Conservation (phyloP, 2,888 invertebrate genomes). For the Nephrotoma flavescens region DNA sequence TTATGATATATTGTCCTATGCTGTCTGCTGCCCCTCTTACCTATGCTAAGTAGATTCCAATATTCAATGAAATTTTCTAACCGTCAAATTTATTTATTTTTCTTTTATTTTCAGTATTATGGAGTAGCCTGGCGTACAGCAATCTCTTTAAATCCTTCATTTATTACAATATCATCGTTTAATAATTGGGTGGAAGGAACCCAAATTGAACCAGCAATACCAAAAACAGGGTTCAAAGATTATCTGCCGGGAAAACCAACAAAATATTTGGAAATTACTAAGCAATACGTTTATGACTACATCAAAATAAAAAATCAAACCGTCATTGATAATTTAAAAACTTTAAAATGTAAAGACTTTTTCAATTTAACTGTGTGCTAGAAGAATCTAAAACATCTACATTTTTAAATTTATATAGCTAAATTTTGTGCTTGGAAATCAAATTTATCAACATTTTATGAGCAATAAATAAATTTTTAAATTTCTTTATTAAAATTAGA, state of each 20-base stretch:
- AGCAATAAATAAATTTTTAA: not conserved
- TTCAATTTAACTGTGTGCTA: conserved; percentile 32
- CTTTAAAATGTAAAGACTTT: conserved; percentile 27
- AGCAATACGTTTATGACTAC: conserved; percentile 42
- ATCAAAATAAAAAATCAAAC: conserved; percentile 27
- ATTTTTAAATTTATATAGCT: not conserved
- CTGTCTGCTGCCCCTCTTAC: no score
- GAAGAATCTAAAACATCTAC: not conserved
- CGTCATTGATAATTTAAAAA: conserved; percentile 10
- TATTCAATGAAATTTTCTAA: not conserved
- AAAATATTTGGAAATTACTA: conserved; percentile 48
- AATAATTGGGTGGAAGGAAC: conserved; percentile 66
- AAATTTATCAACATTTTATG: not conserved
- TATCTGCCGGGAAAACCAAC: conserved; percentile 44
- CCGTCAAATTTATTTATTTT: not conserved
- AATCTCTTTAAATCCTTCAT: conserved; percentile 36
- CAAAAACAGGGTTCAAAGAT: conserved; percentile 32
- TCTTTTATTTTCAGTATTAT: conserved; percentile 35
- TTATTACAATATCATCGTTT: conserved; percentile 52
- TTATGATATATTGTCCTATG: no score
- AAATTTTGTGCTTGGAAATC: not conserved
- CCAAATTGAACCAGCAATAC: conserved; percentile 48
- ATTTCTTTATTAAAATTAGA: not conserved
- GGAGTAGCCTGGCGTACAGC: conserved; percentile 46
- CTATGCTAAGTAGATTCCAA: no score